Evolutionary conservation across 1,140 invertebrate genomes (phyloP).

Genomic region (Pollicipes pollicipes): DNA sequence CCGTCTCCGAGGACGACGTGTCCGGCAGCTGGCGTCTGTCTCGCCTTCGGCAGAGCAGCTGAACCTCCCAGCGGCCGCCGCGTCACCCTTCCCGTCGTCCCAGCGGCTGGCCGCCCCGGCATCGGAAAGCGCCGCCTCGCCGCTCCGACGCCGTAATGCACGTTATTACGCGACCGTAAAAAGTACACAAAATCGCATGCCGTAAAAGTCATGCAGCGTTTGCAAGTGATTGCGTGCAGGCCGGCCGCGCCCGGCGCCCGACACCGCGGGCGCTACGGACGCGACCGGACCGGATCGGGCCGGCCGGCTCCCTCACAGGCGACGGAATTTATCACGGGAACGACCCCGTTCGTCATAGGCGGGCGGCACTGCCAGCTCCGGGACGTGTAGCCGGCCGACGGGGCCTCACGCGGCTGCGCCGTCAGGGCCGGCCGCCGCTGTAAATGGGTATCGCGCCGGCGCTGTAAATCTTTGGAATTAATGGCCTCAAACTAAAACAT

Average conservation of each 20-base stretch:
- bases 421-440: too few species aligned
- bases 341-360: background rate
- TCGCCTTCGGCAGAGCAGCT: too few species aligned
- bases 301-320: too few species aligned
- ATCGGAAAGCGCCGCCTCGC: background rate
- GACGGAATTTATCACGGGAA: background rate
- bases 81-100: background rate
- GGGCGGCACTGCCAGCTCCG: too few species aligned
- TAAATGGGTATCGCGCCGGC: background rate
- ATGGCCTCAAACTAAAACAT: constrained; percentile 2
- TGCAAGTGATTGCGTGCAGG: background rate
- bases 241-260: too few species aligned
- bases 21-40: too few species aligned
- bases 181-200: background rate
- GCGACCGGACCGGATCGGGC: too few species aligned
- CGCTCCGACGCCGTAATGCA: too few species aligned
- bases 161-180: background rate
- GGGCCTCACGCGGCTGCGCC: too few species aligned
- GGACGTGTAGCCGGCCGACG: background rate
- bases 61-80: too few species aligned
- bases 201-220: background rate
- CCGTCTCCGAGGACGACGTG: background rate
- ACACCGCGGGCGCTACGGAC: too few species aligned
- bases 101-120: too few species aligned
- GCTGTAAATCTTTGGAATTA: background rate